phyloP scores from a whole-genome alignment of 2,797 vertebrate genomes.

The Mastacembelus armatus region DNA sequence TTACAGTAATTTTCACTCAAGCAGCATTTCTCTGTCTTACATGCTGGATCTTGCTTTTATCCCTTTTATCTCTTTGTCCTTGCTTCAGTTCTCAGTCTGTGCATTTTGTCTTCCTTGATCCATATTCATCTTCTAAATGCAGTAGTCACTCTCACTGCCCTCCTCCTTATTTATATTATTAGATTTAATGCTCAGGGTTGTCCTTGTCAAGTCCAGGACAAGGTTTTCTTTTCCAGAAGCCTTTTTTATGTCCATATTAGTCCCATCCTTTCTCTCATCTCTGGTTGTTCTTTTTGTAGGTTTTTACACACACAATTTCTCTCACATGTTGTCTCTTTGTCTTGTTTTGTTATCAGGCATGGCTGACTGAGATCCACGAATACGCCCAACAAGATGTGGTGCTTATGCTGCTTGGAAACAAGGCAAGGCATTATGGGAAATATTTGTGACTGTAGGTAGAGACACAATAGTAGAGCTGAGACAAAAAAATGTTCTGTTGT shows the following conservation, averaged over 20 bases:
- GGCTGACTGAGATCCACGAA: constrained; percentile 95
- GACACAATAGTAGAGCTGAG: neutral
- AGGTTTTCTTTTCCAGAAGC: constrained; percentile 20
- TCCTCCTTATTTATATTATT: constrained; percentile 38
- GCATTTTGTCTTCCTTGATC: neutral
- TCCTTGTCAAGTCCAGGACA: constrained; percentile 44
- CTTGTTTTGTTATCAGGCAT: constrained; percentile 83
- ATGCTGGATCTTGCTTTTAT: constrained; percentile 5
- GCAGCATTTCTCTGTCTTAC: constrained; percentile 5
- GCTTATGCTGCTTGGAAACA: constrained; percentile 95
- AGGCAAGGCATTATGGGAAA: constrained; percentile 82
- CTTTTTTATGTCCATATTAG: constrained; percentile 18
- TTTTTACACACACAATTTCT: constrained; percentile 12
- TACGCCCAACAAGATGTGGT: constrained; percentile 92
- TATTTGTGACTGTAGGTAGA: constrained; percentile 3
- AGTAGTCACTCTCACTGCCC: neutral
- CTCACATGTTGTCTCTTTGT: constrained; percentile 16
- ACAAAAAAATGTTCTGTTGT: too few species aligned
- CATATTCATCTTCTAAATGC: constrained; percentile 40
- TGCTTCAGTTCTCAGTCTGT: constrained; percentile 2
- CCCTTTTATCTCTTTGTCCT: constrained; percentile 32
- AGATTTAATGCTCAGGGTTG: constrained; percentile 40
- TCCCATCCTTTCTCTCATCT: constrained; percentile 11
- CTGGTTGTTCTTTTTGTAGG: neutral
- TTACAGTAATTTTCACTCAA: constrained; percentile 5